Evolutionary conservation across 23 tunicate genomes (phyloP).

Genomic region (Trididemnum nubilum): DNA sequence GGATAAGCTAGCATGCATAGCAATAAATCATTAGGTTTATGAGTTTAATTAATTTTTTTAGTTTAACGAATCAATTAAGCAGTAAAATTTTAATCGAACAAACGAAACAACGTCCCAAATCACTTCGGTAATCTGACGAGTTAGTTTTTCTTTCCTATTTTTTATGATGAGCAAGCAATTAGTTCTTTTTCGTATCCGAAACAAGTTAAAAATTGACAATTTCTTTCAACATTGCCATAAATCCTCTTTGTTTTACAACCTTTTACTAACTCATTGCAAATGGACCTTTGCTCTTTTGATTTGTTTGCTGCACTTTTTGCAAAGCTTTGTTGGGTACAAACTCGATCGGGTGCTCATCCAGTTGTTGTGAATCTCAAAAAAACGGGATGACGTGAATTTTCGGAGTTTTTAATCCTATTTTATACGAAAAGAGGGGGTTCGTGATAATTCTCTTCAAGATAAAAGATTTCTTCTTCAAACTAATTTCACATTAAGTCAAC

Average conservation of each 20-base stretch:
- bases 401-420: too few relatives aligned
- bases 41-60: constrained; percentile 17
- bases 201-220: constrained; percentile 14
- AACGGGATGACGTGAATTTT: too few relatives aligned
- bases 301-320: not conserved
- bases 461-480: too few relatives aligned
- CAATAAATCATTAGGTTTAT: not conserved
- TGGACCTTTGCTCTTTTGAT: not conserved
- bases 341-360: too few relatives aligned
- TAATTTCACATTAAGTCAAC: too few relatives aligned
- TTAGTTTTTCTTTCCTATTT: not conserved
- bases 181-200: not conserved
- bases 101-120: not conserved
- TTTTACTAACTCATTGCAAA: not conserved
- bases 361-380: too few relatives aligned
- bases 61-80: too few relatives aligned
- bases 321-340: not conserved
- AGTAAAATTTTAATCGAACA: not conserved
- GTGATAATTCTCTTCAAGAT: too few relatives aligned
- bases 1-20: too few relatives aligned
- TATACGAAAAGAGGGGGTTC: too few relatives aligned
- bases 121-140: not conserved
- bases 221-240: not conserved
- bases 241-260: not conserved
- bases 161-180: not conserved